These are phyloP conservation scores for Mesoligia furuncula DNA, from an alignment of 2,888 invertebrate species.

Conservation along the genomic window DNA sequence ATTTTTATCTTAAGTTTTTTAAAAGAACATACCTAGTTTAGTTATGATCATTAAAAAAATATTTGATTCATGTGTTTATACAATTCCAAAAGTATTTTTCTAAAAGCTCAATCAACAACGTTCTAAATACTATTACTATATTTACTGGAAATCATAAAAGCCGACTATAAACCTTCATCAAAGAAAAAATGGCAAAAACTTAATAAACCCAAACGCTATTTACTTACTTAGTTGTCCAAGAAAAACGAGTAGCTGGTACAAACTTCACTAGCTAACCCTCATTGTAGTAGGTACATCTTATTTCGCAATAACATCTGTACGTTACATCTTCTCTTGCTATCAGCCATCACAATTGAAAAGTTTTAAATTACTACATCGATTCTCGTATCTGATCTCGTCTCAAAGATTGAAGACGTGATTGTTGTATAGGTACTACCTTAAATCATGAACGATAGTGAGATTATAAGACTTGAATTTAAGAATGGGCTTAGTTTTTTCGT, in stretches of 20 bases:
- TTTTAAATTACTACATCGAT: constrained; percentile 33
- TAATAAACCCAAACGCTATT: too few species aligned
- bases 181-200: too few species aligned
- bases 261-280: too few species aligned
- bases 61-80: too few species aligned
- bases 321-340: constrained; percentile 14
- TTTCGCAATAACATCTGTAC: constrained; percentile 16
- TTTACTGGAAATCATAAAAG: too few species aligned
- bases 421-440: background rate
- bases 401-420: constrained; percentile 10
- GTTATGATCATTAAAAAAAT: background rate
- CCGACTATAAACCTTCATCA: too few species aligned
- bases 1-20: constrained; percentile 41
- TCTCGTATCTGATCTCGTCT: constrained; percentile 37
- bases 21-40: constrained; percentile 13
- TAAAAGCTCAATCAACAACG: too few species aligned
- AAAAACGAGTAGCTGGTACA: too few species aligned
- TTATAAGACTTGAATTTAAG: background rate
- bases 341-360: constrained; percentile 22
- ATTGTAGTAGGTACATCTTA: too few species aligned
- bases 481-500: background rate
- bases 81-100: too few species aligned
- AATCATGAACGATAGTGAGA: background rate
- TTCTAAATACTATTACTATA: too few species aligned
- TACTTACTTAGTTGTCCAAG: too few species aligned